These are phyloP conservation scores for Ciconia nigra DNA, from an alignment of 2,797 vertebrate genomes.

Conservation along the genomic window DNA sequence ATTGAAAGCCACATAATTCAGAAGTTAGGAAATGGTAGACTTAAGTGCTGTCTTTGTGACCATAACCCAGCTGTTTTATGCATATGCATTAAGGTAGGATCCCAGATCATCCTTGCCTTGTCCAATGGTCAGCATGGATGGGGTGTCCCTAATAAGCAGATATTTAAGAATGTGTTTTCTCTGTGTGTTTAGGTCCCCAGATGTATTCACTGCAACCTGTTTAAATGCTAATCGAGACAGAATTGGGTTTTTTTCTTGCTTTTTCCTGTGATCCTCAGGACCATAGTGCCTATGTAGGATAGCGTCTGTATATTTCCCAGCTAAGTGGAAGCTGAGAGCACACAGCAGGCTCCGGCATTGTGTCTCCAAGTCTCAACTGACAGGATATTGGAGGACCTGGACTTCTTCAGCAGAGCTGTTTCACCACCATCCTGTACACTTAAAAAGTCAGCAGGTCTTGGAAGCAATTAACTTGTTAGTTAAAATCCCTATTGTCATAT, in stretches of 20 bases:
- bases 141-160: neutral
- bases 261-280: neutral
- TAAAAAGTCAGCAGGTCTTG: neutral
- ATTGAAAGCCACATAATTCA: neutral
- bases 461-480: neutral
- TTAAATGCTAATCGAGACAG: neutral
- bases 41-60: neutral
- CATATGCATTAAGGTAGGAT: neutral
- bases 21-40: neutral
- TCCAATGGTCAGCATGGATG: neutral
- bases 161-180: neutral
- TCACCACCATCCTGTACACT: neutral
- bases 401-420: neutral
- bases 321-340: neutral
- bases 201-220: neutral
- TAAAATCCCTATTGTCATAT: neutral
- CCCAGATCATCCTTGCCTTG: neutral
- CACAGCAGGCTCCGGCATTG: neutral
- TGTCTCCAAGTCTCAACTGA: neutral
- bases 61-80: neutral
- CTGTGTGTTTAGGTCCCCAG: neutral
- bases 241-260: neutral
- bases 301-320: neutral
- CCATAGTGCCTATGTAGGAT: neutral
- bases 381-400: neutral